phyloP scores from a whole-genome alignment of 2,113 vertebrate genomes.

The Poecile atricapillus region DNA sequence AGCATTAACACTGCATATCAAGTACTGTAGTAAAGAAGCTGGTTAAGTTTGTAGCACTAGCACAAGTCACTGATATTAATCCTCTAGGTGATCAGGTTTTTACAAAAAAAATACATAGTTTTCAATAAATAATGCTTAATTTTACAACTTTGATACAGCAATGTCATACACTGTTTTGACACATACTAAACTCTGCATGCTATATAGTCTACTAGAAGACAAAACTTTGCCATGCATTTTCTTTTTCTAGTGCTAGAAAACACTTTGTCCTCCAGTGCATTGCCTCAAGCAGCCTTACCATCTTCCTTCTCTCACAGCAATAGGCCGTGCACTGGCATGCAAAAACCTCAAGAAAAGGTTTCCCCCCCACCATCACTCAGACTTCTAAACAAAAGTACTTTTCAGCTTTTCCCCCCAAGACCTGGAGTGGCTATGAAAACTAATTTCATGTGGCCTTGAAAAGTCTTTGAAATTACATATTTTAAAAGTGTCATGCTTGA shows the following conservation, averaged over 20 bases:
- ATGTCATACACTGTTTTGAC: conserved; percentile 81
- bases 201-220: conserved; percentile 80
- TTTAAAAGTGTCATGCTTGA: conserved; percentile 73
- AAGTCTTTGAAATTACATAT: conserved; percentile 69
- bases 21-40: conserved; percentile 77
- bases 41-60: conserved; percentile 75
- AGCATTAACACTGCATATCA: conserved; percentile 81
- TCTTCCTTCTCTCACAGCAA: conserved; percentile 64
- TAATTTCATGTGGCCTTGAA: conserved; percentile 68
- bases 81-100: conserved; percentile 81
- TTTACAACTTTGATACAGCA: conserved; percentile 86
- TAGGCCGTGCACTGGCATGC: conserved; percentile 77
- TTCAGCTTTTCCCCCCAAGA: conserved; percentile 72
- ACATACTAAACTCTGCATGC: conserved; percentile 83
- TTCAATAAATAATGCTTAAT: conserved; percentile 87
- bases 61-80: conserved; percentile 78
- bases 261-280: conserved; percentile 75
- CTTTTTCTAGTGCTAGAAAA: conserved; percentile 77
- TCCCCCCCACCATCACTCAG: conserved; percentile 77
- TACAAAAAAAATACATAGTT: conserved; percentile 86
- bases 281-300: conserved; percentile 67
- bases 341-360: conserved; percentile 75
- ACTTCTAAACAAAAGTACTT: conserved; percentile 80
- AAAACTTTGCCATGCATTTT: conserved; percentile 78
- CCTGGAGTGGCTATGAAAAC: conserved; percentile 75